Evolutionary conservation across 2,113 vertebrate species (phyloP), one percentile per base, ranked within the genome.

Genomic region (Poecile atricapillus): DNA sequence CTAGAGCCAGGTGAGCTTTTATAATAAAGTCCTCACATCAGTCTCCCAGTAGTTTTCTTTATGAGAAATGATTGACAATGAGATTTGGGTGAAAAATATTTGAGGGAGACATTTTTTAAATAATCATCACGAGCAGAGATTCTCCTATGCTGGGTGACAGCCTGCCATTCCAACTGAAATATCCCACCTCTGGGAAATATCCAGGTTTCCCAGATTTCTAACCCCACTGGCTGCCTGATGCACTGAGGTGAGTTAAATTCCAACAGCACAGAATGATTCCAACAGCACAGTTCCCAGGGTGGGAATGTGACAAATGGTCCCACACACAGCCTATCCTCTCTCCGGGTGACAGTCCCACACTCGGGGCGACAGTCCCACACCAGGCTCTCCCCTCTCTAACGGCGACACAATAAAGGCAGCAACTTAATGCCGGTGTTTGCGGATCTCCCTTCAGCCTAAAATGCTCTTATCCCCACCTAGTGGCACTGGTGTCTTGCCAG

Each of bases 381-480:
- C 37, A 35, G 80, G 10, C 31, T 60, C 5, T 67, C 37, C 19
- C 24, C 10, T n/a, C 21, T 37, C 20, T 53, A 13, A 47, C 46
- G 15, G 55, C 19, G 18, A 24, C n/a, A 53, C 23, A 39, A 7
- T 7, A 22, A 80, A 65, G 23, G 47, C 59, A 77, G 31, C 27
- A 74, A 24, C 20, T 44, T 33, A 31, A 22, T 12, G 12, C 30
- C 52, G 21, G 8, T 13, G 7, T n/a, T 37, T 13, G 58, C 20
- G 39, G 27, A 13, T 5, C 33, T 13, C 15, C 15, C 1, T 25
- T 7, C 31, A 44, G 30, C 20, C 46, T 41, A 1, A 15, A 41
- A 53, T 88, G 31, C 23, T 50, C 68, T 41, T 81, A 74, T 63
- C 94, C 56, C 93, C 92, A 86, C 88, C 92, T 92, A 91, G 94